Conservation (phyloP, 2,113 vertebrate species). For the Tonatia bakeri region DNA sequence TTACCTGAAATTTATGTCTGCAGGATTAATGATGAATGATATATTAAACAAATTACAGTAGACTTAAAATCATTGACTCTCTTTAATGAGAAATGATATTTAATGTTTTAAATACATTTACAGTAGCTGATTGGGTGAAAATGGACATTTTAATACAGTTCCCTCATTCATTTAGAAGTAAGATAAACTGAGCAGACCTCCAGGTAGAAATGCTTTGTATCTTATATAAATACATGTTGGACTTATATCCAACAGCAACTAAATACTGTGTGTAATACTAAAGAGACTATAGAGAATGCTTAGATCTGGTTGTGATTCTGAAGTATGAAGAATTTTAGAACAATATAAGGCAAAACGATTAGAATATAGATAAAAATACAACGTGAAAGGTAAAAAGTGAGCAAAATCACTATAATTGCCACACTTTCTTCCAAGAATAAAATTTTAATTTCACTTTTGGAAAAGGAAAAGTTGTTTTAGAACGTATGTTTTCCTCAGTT, state of each 20-base stretch:
- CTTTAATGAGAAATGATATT: not conserved
- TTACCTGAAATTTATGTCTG: not conserved
- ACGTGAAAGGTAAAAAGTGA: not conserved
- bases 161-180: not conserved
- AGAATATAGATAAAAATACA: not conserved
- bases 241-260: not conserved
- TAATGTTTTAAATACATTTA: not conserved
- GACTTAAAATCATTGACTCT: not conserved
- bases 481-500: not conserved
- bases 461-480: not conserved
- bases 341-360: not conserved
- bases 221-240: not conserved
- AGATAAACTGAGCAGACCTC: not conserved
- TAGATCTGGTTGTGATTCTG: not conserved
- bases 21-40: conserved; percentile 16
- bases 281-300: not conserved
- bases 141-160: not conserved
- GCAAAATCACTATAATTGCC: not conserved
- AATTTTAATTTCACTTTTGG: not conserved
- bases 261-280: not conserved
- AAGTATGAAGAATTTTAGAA: not conserved
- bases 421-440: not conserved
- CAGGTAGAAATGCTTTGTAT: not conserved
- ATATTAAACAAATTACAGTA: not conserved
- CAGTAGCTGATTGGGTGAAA: not conserved